phyloP scores from a whole-genome alignment of 2,888 invertebrate species.

The Drosophila austrosaltans region DNA sequence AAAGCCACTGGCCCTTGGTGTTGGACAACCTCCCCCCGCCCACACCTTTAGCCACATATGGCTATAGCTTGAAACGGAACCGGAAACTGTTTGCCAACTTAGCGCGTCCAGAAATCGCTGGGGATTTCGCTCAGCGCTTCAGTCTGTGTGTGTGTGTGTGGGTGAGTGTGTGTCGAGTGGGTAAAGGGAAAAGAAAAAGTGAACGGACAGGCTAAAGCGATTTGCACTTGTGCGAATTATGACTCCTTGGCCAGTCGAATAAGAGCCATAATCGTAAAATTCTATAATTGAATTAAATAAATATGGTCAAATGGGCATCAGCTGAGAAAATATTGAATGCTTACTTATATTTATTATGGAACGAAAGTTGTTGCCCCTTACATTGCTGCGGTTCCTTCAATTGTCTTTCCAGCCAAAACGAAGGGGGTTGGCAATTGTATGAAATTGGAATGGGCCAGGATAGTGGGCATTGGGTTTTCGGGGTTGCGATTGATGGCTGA shows the following conservation, averaged over 20 bases:
- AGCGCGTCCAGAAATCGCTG: slow-evolving; percentile 60
- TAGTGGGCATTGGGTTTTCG: slow-evolving; percentile 12
- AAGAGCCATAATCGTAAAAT: slow-evolving; percentile 79
- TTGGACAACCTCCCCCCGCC: background rate
- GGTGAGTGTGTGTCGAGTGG: too few relatives aligned
- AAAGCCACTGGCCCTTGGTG: slow-evolving; percentile 43
- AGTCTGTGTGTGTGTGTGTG: background rate
- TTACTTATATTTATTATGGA: slow-evolving; percentile 54
- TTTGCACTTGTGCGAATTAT: slow-evolving; percentile 77
- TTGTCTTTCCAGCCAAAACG: background rate
- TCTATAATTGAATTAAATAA: slow-evolving; percentile 83
- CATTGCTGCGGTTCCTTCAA: slow-evolving; percentile 48
- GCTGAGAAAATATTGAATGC: slow-evolving; percentile 73
- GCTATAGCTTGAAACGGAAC: slow-evolving; percentile 58
- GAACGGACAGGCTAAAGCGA: slow-evolving; percentile 49
- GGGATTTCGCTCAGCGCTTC: slow-evolving; percentile 50
- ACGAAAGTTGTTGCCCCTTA: slow-evolving; percentile 10
- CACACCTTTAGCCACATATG: slow-evolving; percentile 54
- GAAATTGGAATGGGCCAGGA: background rate
- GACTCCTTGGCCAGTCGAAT: slow-evolving; percentile 44
- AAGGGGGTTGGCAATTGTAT: background rate
- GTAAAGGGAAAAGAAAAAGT: background rate
- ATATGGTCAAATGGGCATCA: slow-evolving; percentile 72
- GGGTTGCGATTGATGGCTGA: background rate
- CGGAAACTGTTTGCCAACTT: slow-evolving; percentile 77